Conservation (phyloP, 2,888 invertebrate genomes). For the Meiosimyza platycephala region DNA sequence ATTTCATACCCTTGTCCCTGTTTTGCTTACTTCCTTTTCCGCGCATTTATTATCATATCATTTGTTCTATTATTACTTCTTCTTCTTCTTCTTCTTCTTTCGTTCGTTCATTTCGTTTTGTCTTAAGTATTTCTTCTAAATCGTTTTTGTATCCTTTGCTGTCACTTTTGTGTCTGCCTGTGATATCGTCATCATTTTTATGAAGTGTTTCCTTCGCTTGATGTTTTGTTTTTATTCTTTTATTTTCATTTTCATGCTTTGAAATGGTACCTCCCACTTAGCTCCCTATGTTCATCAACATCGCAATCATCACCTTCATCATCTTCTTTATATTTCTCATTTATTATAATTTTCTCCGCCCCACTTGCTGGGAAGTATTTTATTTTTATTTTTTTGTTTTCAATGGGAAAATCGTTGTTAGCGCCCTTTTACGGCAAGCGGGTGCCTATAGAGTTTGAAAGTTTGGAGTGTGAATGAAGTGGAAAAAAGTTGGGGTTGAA, state of each 20-base stretch:
- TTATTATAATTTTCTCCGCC: conserved; percentile 25
- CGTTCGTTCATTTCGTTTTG: background rate
- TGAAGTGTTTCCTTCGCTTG: conserved; percentile 15
- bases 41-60: background rate
- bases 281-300: background rate
- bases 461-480: background rate
- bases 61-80: background rate
- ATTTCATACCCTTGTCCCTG: background rate
- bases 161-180: conserved; percentile 16
- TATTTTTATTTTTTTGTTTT: background rate
- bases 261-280: background rate
- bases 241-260: background rate
- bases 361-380: background rate
- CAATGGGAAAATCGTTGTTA: background rate
- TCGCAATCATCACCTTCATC: conserved; percentile 2
- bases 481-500: background rate
- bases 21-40: background rate
- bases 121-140: background rate
- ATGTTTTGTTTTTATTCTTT: conserved; percentile 7
- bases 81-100: background rate
- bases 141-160: conserved; percentile 11
- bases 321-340: conserved; percentile 1
- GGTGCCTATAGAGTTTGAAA: background rate
- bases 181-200: conserved; percentile 17
- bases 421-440: too few relatives aligned